These are phyloP conservation scores for Oreohelix idahoensis DNA, from an alignment of 1,140 invertebrate species.

Conservation along the genomic window DNA sequence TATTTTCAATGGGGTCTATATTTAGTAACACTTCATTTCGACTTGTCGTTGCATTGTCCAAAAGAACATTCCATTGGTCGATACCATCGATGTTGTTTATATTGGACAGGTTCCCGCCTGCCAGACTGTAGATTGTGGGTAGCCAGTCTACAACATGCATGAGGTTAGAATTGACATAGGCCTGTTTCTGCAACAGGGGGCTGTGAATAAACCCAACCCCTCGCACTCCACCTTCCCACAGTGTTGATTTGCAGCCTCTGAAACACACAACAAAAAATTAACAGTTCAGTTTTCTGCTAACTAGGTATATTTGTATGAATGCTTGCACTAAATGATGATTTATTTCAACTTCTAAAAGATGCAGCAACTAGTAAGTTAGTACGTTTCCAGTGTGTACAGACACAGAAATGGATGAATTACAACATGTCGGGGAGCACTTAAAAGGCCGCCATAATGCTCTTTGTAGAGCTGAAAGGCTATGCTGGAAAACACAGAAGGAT, in stretches of 20 bases:
- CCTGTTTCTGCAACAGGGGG: conserved; percentile 76
- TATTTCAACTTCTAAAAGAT: no score
- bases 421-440: no score
- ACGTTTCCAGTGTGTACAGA: no score
- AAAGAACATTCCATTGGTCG: conserved; percentile 83
- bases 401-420: no score
- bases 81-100: conserved; percentile 82
- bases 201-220: conserved; percentile 87
- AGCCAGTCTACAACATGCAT: conserved; percentile 92
- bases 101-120: conserved; percentile 69
- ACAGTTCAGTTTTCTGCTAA: no score
- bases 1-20: conserved; percentile 86
- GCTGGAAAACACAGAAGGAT: no score
- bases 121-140: conserved; percentile 80
- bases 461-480: no score
- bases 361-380: no score
- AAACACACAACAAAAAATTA: no score
- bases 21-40: conserved; percentile 85
- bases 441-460: no score
- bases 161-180: conserved; percentile 79
- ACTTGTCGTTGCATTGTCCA: conserved; percentile 77
- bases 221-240: conserved; percentile 91
- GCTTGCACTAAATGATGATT: no score
- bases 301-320: no score
- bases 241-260: conserved; percentile 81